Evolutionary conservation across 2,113 vertebrate genomes (phyloP), one percentile per base, ranked within the genome.

Genomic region (Aldabrachelys gigantea): DNA sequence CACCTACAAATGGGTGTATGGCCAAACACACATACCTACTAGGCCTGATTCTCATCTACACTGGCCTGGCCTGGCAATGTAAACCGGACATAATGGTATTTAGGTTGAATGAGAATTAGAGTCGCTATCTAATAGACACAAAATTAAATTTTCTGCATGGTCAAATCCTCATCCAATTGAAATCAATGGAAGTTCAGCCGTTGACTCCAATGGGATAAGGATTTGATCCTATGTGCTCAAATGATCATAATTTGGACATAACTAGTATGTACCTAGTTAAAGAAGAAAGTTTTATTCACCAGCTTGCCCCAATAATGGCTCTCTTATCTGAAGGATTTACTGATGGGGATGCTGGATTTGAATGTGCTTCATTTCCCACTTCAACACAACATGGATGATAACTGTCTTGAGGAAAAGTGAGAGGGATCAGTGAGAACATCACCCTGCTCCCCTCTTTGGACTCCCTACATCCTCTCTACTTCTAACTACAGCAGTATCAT

Each of bases 11-110:
- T 17, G 4, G 89, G 24, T 62, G 87, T 10, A 1, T 16, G 49
- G 10, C 5, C 9, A 93, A 38, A 56, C 4, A 84, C 75, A 85
- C 57, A 1, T 1, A 19, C 8, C n/a, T 72, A 35, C 16, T 65
- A 19, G 6, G 41, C 89, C 0, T 1, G 83, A 44, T 65, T 91
- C 17, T 24, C 50, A 3, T 22, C 16, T 87, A 85, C 4, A 35
- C 2, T 79, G 17, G 3, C 2, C n/a, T 81, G 12, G 10, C 69
- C 6, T 19, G 3, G 13, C 4, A 5, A 21, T 5, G 24, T 59
- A 59, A 59, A 29, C 78, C 80, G 82, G 44, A 5, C 9, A 35
- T 27, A 87, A 78, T 52, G 16, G 16, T 0, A 57, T 25, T 57
- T 57, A 27, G 11, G 50, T 19, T 72, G 59, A 86, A 82, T 41